A percentile compares a stretch with the other conserved stretches of the same genome.
Conservation (phyloP, 2,113 vertebrate genomes). For the Chloroceryle aenea region DNA sequence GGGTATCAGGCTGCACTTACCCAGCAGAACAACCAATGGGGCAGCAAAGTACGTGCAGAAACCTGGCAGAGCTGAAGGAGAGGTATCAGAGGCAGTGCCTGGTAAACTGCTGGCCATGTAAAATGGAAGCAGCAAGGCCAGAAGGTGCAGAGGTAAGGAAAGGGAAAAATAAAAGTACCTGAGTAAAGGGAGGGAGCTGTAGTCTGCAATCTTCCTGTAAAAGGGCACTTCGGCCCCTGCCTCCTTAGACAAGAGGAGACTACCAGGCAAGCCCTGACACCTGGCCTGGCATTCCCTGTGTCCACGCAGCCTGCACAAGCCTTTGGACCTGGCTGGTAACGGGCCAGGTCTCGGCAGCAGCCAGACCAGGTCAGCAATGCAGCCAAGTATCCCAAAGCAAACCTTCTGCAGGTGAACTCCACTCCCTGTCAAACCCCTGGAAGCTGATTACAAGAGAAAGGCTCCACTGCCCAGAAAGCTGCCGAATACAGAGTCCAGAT, state of each 20-base stretch:
- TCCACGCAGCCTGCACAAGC: background rate
- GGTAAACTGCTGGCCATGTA: background rate
- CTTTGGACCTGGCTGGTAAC: background rate
- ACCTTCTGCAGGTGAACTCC: background rate
- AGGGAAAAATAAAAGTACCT: no score
- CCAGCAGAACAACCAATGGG: background rate
- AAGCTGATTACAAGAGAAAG: background rate
- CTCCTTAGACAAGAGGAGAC: background rate
- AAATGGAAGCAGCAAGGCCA: background rate
- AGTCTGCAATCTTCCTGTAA: background rate
- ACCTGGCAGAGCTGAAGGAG: background rate
- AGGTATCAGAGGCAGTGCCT: background rate
- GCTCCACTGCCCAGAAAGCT: background rate
- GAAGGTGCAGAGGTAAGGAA: background rate
- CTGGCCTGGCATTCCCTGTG: background rate
- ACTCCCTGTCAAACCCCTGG: background rate
- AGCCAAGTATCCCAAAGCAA: background rate
- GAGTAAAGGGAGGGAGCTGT: background rate
- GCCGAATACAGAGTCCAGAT: background rate
- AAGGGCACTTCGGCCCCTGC: background rate
- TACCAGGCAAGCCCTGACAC: background rate
- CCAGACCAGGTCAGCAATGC: fast-evolving
- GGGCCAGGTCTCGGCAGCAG: no score
- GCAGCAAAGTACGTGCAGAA: background rate
- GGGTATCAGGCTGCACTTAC: background rate